Base-by-base conservation (phyloP, 2,113 vertebrate species). In the Trematomus loennbergii region DNA sequence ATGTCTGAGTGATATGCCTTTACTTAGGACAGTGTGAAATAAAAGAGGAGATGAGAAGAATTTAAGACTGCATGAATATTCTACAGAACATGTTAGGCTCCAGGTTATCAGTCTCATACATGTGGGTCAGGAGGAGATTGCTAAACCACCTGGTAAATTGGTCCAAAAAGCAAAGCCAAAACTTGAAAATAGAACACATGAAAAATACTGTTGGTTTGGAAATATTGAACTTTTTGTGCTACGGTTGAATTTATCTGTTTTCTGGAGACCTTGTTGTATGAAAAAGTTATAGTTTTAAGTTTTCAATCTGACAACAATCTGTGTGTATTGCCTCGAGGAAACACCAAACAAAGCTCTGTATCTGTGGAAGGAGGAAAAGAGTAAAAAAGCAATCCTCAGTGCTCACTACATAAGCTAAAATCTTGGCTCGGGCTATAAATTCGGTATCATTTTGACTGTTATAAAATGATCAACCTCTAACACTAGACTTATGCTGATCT, bases 391-490 rank as follows among this genome's bases (percentile, higher is more conserved):
- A 57, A 36, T 58, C 17, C 15, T 63, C 22, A 36, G 16, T 48
- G 52, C 10, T 79, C 45, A 63, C 18, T 79, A 25, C 62, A 57
- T 82, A 54, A 71, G 46, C 29, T 49, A 8, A 52, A 71, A 78
- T 64, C 68, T 46, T 66, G 64, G 55, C 36, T 65, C 12, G 13
- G 50, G 13, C 45, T 58, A 9, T 70, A 13, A 72, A 61, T 29
- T 76, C 53, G 55, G 66, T 63, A 49, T 52, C 49, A 54, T 62
- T 60, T 70, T 70, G 54, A 54, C 61, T 43, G 3, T 18, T 64
- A 86, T 84, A n/a, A 90, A 86, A 90, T 75, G 82, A 89, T 72
- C 55, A 83, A 55, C 55, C 71, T 70, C 62, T 36, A 80, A 52
- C n/a, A 66, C 64, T 7, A 68, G 79, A 83, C 46, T 80, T 17